Evolutionary conservation across 2,888 invertebrate species (phyloP), one percentile per base, ranked within the genome.

Genomic region (Dermolepida albohirtum): DNA sequence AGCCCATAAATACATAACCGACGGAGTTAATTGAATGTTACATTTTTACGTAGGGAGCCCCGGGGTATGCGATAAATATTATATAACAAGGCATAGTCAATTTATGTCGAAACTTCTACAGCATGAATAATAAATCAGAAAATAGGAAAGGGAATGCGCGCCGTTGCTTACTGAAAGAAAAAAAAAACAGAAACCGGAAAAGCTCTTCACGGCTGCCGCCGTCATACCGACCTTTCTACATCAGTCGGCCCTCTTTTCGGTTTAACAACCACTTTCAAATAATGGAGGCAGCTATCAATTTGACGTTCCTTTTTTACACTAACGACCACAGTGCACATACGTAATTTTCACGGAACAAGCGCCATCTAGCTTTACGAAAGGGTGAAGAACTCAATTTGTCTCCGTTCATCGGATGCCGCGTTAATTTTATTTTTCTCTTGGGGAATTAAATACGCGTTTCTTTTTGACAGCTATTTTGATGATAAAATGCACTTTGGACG

Each of bases 221-320:
- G 27, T 57, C 44, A 12, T 7, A 67, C 63, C 68, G 73, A 72
- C 75, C 72, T 76, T 77, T 78, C 77, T 75, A 73, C 52, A 72
- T 59, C 44, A 59, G 72, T 71, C 44, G 47, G 44, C 44, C 29
- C 59, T 64, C 69, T 73, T 77, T 77, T 75, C 73, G 75, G 76
- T 78, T 79, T 79, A 80, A 79, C 78, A 80, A 78, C 79, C 79
- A 79, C 79, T 79, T 78, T 74, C 73, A 73, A 77, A 78, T 80
- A 79, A 80, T 79, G 78, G 78, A 76, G 76, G 76, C 75, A 76
- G 79, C 78, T 78, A 80, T 80, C 79, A 79, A 80, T 80, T 79
- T 78, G 77, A 75, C 76, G 77, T 75, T 75, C 68, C 67, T 74
- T 78, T 69, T 77, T 78, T 76, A 73, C 73, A 67, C 74, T 76